These are phyloP conservation scores for Holotrichia oblita DNA, from an alignment of 1,140 invertebrate genomes.

Conservation along the genomic window DNA sequence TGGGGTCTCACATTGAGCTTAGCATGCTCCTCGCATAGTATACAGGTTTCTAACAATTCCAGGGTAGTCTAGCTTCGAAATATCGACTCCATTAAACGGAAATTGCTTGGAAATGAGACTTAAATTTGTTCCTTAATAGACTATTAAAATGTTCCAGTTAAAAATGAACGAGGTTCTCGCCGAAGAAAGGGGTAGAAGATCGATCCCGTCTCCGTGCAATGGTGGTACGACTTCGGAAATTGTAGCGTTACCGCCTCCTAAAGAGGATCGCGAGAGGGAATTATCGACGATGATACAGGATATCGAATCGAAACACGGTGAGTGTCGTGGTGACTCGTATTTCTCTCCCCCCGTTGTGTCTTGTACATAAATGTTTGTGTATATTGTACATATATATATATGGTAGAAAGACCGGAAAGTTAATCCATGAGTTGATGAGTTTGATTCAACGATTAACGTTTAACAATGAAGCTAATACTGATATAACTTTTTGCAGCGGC, in stretches of 20 bases:
- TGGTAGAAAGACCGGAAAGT: no score
- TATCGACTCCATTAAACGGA: no score
- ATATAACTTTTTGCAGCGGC: slow-evolving; percentile 71
- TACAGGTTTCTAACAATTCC: no score
- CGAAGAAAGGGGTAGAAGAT: slow-evolving; percentile 56
- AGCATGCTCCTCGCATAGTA: no score
- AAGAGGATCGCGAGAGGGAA: slow-evolving; percentile 68
- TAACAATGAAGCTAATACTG: slow-evolving; percentile 35
- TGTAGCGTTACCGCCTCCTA: slow-evolving; percentile 55
- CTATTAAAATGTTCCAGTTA: slow-evolving; percentile 55
- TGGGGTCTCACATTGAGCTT: no score
- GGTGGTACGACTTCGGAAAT: slow-evolving; percentile 45
- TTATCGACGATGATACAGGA: slow-evolving; percentile 75
- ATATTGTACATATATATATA: no score
- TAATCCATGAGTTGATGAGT: slow-evolving; percentile 69
- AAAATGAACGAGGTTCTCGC: slow-evolving; percentile 60
- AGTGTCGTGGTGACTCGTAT: no score
- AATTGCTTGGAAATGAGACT: no score
- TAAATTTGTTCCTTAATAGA: no score
- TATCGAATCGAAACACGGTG: slow-evolving; percentile 85
- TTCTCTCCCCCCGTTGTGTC: no score
- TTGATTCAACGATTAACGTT: slow-evolving; percentile 53
- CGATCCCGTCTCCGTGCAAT: slow-evolving; percentile 35
- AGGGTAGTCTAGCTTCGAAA: no score
- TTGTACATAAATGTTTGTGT: slow-evolving; percentile 56